Evolutionary conservation across 2,797 vertebrate species (phyloP).

Genomic region (Perodicticus potto): DNA sequence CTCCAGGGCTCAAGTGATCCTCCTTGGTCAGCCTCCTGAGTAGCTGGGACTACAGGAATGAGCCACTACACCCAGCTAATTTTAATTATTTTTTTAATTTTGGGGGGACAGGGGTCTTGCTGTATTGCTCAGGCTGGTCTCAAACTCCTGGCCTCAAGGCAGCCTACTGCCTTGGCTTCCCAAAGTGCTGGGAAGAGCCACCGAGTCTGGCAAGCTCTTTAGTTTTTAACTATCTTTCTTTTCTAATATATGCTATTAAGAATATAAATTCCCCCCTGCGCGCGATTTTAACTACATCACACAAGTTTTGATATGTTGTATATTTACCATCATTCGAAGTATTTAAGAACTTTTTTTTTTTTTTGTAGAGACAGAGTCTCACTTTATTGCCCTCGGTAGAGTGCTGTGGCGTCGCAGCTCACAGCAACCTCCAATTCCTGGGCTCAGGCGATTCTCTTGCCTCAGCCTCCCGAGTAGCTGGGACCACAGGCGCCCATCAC

Average conservation of each 20-base stretch:
- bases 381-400: no score
- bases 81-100: no score
- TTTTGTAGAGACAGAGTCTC: no score
- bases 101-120: background rate
- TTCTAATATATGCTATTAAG: background rate
- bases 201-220: background rate
- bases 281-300: background rate
- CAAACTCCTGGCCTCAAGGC: background rate
- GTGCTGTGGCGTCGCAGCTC: no score
- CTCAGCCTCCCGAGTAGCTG: no score
- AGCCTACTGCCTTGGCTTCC: background rate
- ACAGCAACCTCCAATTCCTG: no score
- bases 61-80: no score
- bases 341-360: background rate
- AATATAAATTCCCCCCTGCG: background rate
- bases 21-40: no score
- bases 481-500: no score
- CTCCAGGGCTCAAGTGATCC: no score
- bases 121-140: background rate
- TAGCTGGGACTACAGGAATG: no score
- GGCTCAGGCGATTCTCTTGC: no score
- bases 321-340: background rate
- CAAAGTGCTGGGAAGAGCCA: background rate
- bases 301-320: background rate
- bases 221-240: background rate